Conservation (phyloP, 1,140 invertebrate genomes). For the Steinernema feltiae region DNA sequence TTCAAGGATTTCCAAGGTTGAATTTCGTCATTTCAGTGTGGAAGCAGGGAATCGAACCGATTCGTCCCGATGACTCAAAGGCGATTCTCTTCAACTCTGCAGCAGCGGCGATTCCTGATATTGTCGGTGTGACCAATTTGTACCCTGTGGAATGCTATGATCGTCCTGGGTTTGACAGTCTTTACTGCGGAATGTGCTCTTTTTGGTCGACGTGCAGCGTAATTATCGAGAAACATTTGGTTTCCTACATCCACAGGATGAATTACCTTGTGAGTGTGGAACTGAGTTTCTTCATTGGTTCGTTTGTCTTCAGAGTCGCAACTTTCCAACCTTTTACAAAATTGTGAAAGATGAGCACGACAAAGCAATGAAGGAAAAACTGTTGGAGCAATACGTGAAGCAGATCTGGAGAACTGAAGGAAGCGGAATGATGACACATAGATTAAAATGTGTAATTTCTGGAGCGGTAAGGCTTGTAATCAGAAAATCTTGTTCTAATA, state of each 20-base stretch:
- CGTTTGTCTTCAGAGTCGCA: background rate
- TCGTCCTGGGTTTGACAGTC: background rate
- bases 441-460: background rate
- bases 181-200: background rate
- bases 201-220: background rate
- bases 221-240: background rate
- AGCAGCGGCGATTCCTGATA: background rate
- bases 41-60: background rate
- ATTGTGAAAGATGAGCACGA: background rate
- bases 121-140: background rate
- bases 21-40: background rate
- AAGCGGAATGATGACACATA: background rate
- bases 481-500: too few relatives aligned
- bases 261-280: background rate
- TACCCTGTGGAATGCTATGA: conserved; percentile 7
- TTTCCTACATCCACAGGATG: background rate
- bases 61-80: background rate
- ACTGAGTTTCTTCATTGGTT: background rate
- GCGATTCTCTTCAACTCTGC: background rate
- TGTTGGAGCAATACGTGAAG: background rate
- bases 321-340: background rate
- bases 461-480: background rate
- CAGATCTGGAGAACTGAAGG: conserved; percentile 5
- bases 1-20: too few relatives aligned
- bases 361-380: background rate